Evolutionary conservation across 2,113 vertebrate genomes (phyloP), one percentile per base, ranked within the genome.

Genomic region (Brachypteracias leptosomus): DNA sequence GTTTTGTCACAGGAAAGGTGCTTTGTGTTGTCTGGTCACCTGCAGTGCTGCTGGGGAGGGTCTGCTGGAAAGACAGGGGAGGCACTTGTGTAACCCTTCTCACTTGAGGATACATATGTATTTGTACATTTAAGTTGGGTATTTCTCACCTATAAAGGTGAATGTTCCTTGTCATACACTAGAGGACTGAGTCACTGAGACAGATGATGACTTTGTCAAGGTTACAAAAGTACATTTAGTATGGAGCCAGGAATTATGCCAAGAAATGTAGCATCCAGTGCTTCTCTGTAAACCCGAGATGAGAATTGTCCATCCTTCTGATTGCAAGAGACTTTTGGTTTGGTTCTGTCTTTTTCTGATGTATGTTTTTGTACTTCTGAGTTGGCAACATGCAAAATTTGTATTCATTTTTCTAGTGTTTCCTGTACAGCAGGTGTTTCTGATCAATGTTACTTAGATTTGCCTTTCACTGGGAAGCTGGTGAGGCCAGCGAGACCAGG

Each of bases 31-130:
- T 35, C 21, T 40, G 70, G 11, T 85, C 47, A 40, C 40, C 65
- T 76, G 63, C 38, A 68, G 78, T 36, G 28, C 71, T 83, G 58
- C 58, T 38, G 38, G 4, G 47, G 36, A 5, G 5, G 7, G 5
- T n/a, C 72, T 92, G 75, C 46, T 25, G n/a, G 62, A 20, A n/a
- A 11, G 57, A 7, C 54, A 67, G 21, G 24, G 54, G 36, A 33
- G 38, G 26, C 16, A 16, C 16, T 82, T 55, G 0, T 22, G 14
- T 70, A 44, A 9, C 38, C 10, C 33, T 42, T 91, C 33, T 62
- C 33, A 17, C 13, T 59, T 58, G 35, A 62, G 73, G 38, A 55
- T 13, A 2, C 0, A 3, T 1, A 3, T 0, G 4, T 11, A 4
- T 49, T 70, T 85, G 59, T 73, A 29, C 21, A 5, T 10, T 11